Evolutionary conservation across 1,140 invertebrate genomes (phyloP), one percentile per base, ranked within the genome.

Genomic region (Zaprionus kolodkinae): DNA sequence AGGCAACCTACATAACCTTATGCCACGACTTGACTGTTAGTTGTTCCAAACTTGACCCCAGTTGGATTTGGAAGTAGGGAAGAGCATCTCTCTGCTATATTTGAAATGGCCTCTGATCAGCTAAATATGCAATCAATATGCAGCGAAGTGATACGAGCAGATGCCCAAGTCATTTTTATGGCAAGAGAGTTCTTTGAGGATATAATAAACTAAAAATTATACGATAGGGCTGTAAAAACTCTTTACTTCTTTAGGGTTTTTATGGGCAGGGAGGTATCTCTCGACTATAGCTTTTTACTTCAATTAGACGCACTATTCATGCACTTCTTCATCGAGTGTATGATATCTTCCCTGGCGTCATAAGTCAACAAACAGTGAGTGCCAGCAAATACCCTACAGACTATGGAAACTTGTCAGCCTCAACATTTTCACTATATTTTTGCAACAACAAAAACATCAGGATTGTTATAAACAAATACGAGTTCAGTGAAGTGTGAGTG

Each of bases 401-500:
- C n/a, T 11, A 33, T n/a, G 15, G 12, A 27, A 27, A 45, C n/a
- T 33, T 65, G 10, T 11, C n/a, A 7, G 38, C 13, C 12, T 12
- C 25, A 9, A 33, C 17, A 48, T 15, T 30, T 35, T 13, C 54
- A 6, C 15, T 54, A 35, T 48, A 33, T 56, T 12, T 38, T 27
- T 55, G 21, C 11, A 45, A n/a, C 45, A 57, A 45, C 10, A 66
- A 12, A 57, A 48, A 27, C 35, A 57, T 30, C 17, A 38, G 40
- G 45, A 66, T 66, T 63, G 50, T 27, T 65, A 57, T 57, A 25
- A 57, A 35, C 30, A 66, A 57, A 66, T 57, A 66, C 45, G 64
- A 57, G 54, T 36, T 66, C 64, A 48, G 38, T 66, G 54, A 66
- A 66, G 54, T 57, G 64, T 66, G 17, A 15, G 40, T 3, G 0